Conservation (phyloP, 2,888 invertebrate species). For the Cheilosia soror region DNA sequence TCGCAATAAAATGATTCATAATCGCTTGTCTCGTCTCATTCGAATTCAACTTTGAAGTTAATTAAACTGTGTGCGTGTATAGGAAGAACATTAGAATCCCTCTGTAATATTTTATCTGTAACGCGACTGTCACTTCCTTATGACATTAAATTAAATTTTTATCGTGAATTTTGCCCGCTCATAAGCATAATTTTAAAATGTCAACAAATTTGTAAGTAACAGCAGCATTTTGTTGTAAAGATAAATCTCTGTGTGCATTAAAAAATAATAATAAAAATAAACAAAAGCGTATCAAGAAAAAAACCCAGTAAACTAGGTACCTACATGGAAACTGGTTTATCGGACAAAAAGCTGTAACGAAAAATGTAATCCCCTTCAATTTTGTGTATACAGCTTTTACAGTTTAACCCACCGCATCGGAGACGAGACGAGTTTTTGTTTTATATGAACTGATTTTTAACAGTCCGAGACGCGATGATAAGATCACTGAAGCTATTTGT, state of each 20-base stretch:
- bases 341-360: conserved; percentile 17
- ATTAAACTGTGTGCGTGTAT: neutral
- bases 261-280: conserved; percentile 16
- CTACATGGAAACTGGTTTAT: conserved; percentile 40
- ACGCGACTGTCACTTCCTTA: conserved; percentile 11
- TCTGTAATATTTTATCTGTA: conserved; percentile 11
- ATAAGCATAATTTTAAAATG: neutral
- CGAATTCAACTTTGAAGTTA: neutral
- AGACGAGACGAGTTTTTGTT: conserved; percentile 13
- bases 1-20: conserved; percentile 7
- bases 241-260: conserved; percentile 6
- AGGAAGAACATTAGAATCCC: conserved; percentile 11
- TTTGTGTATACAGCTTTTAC: conserved; percentile 33
- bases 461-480: neutral
- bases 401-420: neutral
- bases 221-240: neutral
- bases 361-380: conserved; percentile 33
- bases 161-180: neutral
- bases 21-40: neutral
- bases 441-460: neutral
- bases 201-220: neutral
- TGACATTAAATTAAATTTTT: neutral
- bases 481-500: neutral
- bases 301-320: conserved; percentile 54
- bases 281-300: conserved; percentile 24